Conservation (phyloP, 2,888 invertebrate genomes). For the Thera obeliscata region DNA sequence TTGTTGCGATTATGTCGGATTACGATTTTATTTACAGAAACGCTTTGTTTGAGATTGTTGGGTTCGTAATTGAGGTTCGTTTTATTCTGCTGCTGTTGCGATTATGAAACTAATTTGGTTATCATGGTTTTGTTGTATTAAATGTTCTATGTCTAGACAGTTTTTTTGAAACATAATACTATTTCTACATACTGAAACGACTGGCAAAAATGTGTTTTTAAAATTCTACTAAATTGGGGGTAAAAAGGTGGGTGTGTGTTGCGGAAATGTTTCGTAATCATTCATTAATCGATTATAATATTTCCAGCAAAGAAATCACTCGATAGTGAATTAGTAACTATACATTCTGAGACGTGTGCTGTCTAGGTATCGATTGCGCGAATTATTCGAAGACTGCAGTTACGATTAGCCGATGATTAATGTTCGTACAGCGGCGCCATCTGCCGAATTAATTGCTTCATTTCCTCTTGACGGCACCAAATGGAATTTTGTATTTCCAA, state of each 20-base stretch:
- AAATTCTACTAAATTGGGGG: too few species aligned
- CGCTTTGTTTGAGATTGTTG: conserved; percentile 36
- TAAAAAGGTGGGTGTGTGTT: too few species aligned
- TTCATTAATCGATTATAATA: too few species aligned
- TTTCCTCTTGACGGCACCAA: conserved; percentile 81
- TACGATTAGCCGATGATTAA: conserved; percentile 84
- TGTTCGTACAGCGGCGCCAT: conserved; percentile 82
- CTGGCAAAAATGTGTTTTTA: too few species aligned
- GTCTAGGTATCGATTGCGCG: conserved; percentile 50
- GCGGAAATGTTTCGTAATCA: too few species aligned
- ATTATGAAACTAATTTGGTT: conserved; percentile 13
- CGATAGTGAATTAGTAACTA: neutral
- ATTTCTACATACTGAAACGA: too few species aligned
- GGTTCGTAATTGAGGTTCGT: conserved; percentile 22
- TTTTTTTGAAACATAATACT: too few species aligned
- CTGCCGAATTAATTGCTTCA: conserved; percentile 84
- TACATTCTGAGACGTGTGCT: conserved; percentile 36
- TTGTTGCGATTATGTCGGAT: conserved; percentile 37
- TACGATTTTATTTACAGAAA: conserved; percentile 51
- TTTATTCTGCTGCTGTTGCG: conserved; percentile 12
- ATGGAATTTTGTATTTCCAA: conserved; percentile 82
- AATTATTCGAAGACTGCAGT: conserved; percentile 84
- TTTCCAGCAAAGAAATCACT: neutral
- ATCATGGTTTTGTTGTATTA: conserved; percentile 2
- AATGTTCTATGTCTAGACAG: neutral